These are phyloP conservation scores for Epizoanthus ramosus DNA, from an alignment of 92 coral and sea anemone genomes.

Conservation along the genomic window DNA sequence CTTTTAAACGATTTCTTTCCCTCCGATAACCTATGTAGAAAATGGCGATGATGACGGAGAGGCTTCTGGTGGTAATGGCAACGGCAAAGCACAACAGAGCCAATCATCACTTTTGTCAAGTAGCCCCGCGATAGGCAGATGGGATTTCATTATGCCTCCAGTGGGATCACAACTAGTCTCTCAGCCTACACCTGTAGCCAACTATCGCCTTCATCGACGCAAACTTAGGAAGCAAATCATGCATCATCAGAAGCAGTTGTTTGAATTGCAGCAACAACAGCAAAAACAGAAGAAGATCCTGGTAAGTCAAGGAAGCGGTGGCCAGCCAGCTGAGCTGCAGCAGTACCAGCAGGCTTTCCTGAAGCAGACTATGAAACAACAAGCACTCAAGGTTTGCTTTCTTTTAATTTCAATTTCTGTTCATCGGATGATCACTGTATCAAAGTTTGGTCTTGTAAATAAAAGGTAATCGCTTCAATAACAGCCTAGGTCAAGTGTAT, in stretches of 20 bases:
- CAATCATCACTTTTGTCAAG: slow-evolving; percentile 51
- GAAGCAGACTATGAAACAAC: slow-evolving; percentile 40
- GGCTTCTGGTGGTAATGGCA: slow-evolving; percentile 3
- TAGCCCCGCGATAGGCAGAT: slow-evolving; percentile 48
- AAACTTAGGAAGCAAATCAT: slow-evolving; percentile 71
- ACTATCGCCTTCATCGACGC: slow-evolving; percentile 68
- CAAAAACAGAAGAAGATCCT: slow-evolving; percentile 59
- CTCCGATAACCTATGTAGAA: slow-evolving; percentile 1
- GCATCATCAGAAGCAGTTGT: slow-evolving; percentile 66
- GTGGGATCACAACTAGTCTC: slow-evolving; percentile 59
- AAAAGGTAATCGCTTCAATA: too few species aligned
- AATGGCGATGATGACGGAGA: slow-evolving; percentile 28
- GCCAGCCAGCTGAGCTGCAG: slow-evolving; percentile 56
- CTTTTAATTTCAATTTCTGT: too few species aligned
- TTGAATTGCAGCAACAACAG: slow-evolving; percentile 75
- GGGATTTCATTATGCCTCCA: slow-evolving; percentile 97
- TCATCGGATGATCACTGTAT: neutral
- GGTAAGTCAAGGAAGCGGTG: slow-evolving; percentile 52
- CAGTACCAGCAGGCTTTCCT: slow-evolving; percentile 59
- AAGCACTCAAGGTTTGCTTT: slow-evolving; percentile 28
- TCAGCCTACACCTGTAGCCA: slow-evolving; percentile 52
- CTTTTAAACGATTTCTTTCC: too few species aligned
- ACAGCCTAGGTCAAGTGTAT: too few species aligned
- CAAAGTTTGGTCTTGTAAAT: too few species aligned
- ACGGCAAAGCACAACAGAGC: slow-evolving; percentile 12